phyloP scores from a whole-genome alignment of 1,140 invertebrate species.

The Eurosta solidaginis region DNA sequence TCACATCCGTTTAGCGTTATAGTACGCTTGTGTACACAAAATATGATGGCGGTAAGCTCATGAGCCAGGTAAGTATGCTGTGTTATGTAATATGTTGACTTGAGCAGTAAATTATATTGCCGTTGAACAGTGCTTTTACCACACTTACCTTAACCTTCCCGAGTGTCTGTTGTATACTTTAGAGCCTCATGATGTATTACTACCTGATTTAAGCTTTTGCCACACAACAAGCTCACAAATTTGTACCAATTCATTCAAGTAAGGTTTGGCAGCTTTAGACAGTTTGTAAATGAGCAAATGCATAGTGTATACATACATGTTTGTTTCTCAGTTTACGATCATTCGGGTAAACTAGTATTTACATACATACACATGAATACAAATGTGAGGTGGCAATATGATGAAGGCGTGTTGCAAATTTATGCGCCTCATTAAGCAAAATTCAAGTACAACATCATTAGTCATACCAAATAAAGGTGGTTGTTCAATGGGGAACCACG shows the following conservation, averaged over 20 bases:
- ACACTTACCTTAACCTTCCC: background rate
- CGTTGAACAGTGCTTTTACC: background rate
- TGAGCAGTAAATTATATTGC: background rate
- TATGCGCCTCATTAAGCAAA: constrained; percentile 56
- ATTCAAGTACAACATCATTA: constrained; percentile 49
- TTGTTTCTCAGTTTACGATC: too few relatives aligned
- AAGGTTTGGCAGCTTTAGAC: background rate
- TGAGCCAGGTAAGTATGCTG: too few relatives aligned
- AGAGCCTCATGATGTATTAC: background rate
- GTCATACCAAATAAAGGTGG: constrained; percentile 39
- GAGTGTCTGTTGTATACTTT: background rate
- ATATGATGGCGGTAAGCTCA: too few relatives aligned
- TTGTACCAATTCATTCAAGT: background rate
- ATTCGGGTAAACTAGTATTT: background rate
- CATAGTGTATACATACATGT: too few relatives aligned
- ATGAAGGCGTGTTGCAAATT: constrained; percentile 41
- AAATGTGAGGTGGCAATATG: background rate
- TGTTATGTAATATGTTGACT: too few relatives aligned
- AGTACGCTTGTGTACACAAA: too few relatives aligned
- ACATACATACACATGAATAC: background rate
- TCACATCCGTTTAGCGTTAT: too few relatives aligned
- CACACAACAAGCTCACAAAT: background rate
- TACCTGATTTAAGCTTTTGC: constrained; percentile 2
- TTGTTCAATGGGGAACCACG: background rate
- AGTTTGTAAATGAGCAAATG: too few relatives aligned